Evolutionary conservation across 2,888 invertebrate genomes (phyloP), one percentile per base, ranked within the genome.

Genomic region (Papilio demoleus): DNA sequence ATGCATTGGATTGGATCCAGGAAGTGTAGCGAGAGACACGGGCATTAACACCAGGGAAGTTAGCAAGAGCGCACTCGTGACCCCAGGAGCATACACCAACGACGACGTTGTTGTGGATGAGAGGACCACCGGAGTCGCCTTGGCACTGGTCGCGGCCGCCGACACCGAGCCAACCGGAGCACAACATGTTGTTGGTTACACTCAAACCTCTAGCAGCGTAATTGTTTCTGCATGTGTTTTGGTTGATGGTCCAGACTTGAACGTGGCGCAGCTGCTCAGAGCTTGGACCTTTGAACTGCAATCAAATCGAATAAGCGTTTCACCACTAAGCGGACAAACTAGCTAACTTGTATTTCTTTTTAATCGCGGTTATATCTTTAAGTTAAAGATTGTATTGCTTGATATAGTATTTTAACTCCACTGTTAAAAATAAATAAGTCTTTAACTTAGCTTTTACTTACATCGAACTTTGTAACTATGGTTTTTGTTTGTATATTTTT

Each of bases 81-180:
- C 85, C 64, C 82, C 62, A 79, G 87, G 76, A 72, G 82, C 31
- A 34, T 0, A 61, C 5, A 76, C 74, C 8, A 56, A 72, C 70
- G 5, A 86, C 75, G 2, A 82, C 69, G 3, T 70, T 69, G 67
- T 84, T 83, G 77, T 88, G 86, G 73, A 83, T 31, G 31, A 31
- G 81, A 38, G 88, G 86, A 42, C 88, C 84, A 0, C 88, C 88
- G 27, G 83, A 82, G 74, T 89, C 88, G 1, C 86, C 85, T 70
- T 79, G 79, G 79, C 88, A 89, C 77, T 86, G 85, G 70, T 84
- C 88, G 27, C 87, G 85, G 34, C 88, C 88, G 5, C 87, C 87
- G 0, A 84, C 82, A 61, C 83, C 81, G 50, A 86, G 75, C 80
- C 80, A 82, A 2, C 86, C 88, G 11, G 85, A 77, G 75, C 88